Base-by-base conservation (phyloP, 2,888 invertebrate genomes). In the Hedya salicella region DNA sequence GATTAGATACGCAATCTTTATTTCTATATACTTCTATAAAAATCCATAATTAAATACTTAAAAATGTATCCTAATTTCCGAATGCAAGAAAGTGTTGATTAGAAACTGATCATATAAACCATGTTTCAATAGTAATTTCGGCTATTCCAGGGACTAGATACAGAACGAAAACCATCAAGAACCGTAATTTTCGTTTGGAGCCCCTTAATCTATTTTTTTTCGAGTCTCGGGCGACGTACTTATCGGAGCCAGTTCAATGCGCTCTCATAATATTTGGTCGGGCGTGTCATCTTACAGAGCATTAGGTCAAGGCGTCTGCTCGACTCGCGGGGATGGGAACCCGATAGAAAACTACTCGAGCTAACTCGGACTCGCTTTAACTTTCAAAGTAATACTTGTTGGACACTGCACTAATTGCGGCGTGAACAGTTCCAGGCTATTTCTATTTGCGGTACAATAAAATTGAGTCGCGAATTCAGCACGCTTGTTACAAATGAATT, bases 281-380 rank as follows among this genome's bases (percentile, higher is more conserved):
- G 50, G 19, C 32, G 17, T 39, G 9, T 21, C 32, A n/a, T 13
- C 30, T 44, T 44, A 13, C 59, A 19, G 60, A 59, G 65, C 60
- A 65, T 30, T 65, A 19, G 60, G 65, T 65, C 65, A 65, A 65
- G 60, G 65, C 46, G 60, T 0, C 49, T 48, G 21, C n/a, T 14
- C 2, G 3, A n/a, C 8, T 14, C 3, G n/a, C 25, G 48, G 8
- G 21, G 49, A 14, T n/a, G 19, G n/a, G 6, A 0, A 13, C 3
- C 21, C 25, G 25, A 9, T 36, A 36, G 36, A n/a, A n/a, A n/a
- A n/a, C n/a, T 13, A 9, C 36, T 36, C 36, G n/a, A n/a, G 11
- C 36, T 9, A 2, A 9, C 25, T 4, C 25, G 5, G 25, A 6
- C 5, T 6, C 25, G 25, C 0, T 4, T 25, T 6, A 25, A 4